Base-by-base conservation (phyloP, 2,797 vertebrate species). In the Pachyuromys duprasi region DNA sequence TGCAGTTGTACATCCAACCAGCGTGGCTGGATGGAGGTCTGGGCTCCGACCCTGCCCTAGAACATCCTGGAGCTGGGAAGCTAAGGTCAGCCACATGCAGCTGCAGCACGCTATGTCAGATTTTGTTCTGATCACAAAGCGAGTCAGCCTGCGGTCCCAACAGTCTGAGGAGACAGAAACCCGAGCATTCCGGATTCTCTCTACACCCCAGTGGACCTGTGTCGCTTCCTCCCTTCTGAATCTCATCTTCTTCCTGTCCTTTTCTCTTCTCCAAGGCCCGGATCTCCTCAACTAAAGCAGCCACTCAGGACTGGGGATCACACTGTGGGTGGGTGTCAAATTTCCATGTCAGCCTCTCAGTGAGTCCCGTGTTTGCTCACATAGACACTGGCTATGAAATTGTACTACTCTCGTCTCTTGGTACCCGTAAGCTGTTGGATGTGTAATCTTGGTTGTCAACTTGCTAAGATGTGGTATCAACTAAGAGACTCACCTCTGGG, bases 21-120 rank as follows among this genome's bases (percentile, higher is more conserved):
- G 97, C 96, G 98, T 98, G 49, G 98, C 78, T 98, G 96, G 53
- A 72, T 99, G 89, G 17, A 36, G 31, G 69, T 69, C 63, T 69
- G 12, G 7, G n/a, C 45, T 53, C 31, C 53, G 39, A 55, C 42
- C 45, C 45, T 53, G 11, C 65, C 63, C 65, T 53, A n/a, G 31
- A 55, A 86, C 33, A 55, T 70, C 33, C 65, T 53, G 22, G 13
- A 69, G 22, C 31, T 89, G 57, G 65, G 65, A 0, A 8, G 36
- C 76, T 8, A 20, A 94, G 60, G 8, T 80, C 53, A 76, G 8
- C 42, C 7, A n/a, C 33, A 9, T 26, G 45, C 11, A 53, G 49
- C 31, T 69, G 24, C 15, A 53, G 42, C 42, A 36, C 26, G 83
- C 5, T 36, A 86, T 69, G 33, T 53, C 83, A 69, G 45, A 65